These are phyloP conservation scores for Agrypnus murinus DNA, from an alignment of 2,888 invertebrate species.

Conservation along the genomic window DNA sequence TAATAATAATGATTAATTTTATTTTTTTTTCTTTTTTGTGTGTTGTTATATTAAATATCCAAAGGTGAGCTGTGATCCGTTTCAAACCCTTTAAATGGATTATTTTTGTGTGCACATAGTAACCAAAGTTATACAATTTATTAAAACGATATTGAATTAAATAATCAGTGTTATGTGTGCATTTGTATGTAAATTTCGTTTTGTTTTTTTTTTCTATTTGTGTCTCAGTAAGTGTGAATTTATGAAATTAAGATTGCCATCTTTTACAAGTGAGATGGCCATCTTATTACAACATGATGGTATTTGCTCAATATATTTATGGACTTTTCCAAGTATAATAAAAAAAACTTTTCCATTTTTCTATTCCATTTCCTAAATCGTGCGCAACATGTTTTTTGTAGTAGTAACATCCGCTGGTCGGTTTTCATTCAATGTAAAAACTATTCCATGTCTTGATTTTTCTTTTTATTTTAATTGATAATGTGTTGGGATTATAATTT, in stretches of 20 bases:
- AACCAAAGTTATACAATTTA: slow-evolving; percentile 38
- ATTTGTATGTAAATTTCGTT: slow-evolving; percentile 15
- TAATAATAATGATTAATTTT: no score
- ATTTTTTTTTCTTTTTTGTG: background rate
- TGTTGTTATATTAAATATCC: slow-evolving; percentile 7
- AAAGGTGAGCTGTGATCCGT: slow-evolving; percentile 22
- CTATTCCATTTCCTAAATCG: slow-evolving; percentile 26
- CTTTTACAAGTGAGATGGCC: background rate
- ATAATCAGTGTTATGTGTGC: slow-evolving; percentile 32
- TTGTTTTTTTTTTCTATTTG: slow-evolving; percentile 25
- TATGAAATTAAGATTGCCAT: background rate
- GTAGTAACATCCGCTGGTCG: slow-evolving; percentile 51
- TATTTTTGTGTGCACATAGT: slow-evolving; percentile 9
- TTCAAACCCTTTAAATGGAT: background rate
- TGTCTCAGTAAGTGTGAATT: slow-evolving; percentile 11
- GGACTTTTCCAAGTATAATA: slow-evolving; percentile 28
- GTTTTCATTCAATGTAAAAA: slow-evolving; percentile 28
- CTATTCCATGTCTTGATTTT: slow-evolving; percentile 16
- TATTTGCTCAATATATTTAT: slow-evolving; percentile 39
- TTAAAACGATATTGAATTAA: slow-evolving; percentile 25
- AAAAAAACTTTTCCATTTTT: slow-evolving; percentile 30
- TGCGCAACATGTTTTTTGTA: slow-evolving; percentile 12
- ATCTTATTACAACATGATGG: slow-evolving; percentile 8
- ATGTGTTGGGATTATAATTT: slow-evolving; percentile 5
- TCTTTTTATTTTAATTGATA: slow-evolving; percentile 2